phyloP scores from a whole-genome alignment of 2,113 vertebrate species.

The Ardeotis arabs region DNA sequence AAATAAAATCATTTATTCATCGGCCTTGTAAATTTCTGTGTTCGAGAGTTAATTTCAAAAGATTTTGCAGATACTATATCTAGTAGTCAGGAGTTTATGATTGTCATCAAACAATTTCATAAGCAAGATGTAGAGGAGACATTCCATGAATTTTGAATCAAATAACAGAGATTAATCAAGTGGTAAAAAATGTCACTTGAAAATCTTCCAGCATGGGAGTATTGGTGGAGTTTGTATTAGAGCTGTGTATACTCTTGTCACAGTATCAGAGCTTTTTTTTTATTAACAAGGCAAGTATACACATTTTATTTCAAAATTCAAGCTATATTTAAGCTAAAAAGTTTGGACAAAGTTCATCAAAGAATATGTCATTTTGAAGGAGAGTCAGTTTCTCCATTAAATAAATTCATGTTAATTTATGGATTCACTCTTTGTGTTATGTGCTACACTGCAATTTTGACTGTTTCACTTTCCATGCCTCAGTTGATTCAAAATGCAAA shows the following conservation, averaged over 20 bases:
- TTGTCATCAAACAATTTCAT: constrained; percentile 39
- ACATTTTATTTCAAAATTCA: background rate
- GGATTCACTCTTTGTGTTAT: background rate
- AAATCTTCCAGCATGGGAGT: background rate
- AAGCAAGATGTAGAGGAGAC: background rate
- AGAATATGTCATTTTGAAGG: background rate
- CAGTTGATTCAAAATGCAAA: background rate
- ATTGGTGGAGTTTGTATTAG: background rate
- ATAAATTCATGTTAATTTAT: background rate
- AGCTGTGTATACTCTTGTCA: background rate
- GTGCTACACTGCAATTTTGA: background rate
- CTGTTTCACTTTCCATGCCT: background rate
- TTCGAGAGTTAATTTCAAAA: constrained; percentile 37
- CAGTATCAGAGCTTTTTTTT: background rate
- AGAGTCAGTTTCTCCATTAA: background rate
- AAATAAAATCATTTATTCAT: background rate
- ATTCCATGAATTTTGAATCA: constrained; percentile 7
- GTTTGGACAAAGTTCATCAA: background rate
- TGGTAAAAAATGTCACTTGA: background rate
- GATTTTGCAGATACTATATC: background rate
- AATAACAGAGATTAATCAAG: background rate
- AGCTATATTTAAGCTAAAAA: background rate
- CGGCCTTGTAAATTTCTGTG: background rate
- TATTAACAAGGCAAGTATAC: background rate
- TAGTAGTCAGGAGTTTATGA: constrained; percentile 9